A percentile compares a stretch with the other conserved stretches of the same genome.
These are phyloP conservation scores for Romanogobio albipinnatus DNA, from an alignment of 2,113 vertebrate species.

Conservation along the genomic window DNA sequence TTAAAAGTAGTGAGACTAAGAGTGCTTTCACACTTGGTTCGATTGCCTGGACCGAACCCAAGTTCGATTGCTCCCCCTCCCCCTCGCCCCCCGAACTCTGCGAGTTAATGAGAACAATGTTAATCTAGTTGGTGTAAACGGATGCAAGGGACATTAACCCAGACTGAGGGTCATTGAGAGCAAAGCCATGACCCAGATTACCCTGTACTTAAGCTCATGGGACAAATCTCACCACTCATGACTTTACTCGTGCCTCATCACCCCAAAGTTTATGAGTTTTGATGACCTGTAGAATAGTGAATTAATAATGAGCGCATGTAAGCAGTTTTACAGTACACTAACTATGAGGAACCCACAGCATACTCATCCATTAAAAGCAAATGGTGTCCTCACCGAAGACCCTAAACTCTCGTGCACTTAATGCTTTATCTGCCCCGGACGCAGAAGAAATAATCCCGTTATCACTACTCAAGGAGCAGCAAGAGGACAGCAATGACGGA, in stretches of 20 bases:
- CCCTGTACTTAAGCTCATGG: neutral
- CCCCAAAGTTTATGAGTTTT: neutral
- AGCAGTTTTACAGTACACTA: neutral
- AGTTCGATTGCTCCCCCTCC: no score
- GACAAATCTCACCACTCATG: neutral
- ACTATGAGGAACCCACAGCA: neutral
- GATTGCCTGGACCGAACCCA: no score
- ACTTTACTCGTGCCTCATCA: conserved; percentile 2
- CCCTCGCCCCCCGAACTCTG: neutral
- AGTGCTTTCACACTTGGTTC: no score
- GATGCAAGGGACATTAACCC: neutral
- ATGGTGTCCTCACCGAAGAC: neutral
- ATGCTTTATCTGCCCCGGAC: neutral
- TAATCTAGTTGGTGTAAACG: conserved; percentile 8
- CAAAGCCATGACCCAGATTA: conserved; percentile 5
- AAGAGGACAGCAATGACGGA: neutral
- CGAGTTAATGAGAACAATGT: neutral
- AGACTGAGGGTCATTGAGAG: neutral
- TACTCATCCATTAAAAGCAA: neutral
- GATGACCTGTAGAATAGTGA: neutral
- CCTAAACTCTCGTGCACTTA: neutral
- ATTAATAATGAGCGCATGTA: neutral
- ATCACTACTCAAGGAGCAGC: conserved; percentile 13
- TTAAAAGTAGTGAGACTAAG: no score
- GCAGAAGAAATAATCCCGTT: neutral